A percentile compares a stretch with the other conserved stretches of the same genome.
phyloP scores from a whole-genome alignment of 2,797 vertebrate genomes.

The Kryptolebias ocellatus region DNA sequence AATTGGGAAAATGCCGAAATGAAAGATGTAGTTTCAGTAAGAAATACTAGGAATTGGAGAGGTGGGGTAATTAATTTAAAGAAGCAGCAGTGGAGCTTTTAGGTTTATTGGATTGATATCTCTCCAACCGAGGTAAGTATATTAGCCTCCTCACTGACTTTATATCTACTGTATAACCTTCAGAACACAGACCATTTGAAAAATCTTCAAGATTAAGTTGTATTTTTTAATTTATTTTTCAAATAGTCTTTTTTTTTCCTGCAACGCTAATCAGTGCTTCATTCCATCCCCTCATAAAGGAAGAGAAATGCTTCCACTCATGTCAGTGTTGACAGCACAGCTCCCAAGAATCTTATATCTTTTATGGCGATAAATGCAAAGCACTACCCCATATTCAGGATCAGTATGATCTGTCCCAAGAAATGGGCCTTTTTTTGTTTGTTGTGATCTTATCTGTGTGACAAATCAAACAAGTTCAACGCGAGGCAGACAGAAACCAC shows the following conservation, averaged over 20 bases:
- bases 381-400: neutral
- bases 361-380: neutral
- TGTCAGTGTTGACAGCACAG: neutral
- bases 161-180: neutral
- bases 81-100: neutral
- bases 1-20: neutral
- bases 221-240: neutral
- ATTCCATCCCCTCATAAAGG: neutral
- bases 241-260: neutral
- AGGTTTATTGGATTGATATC: neutral
- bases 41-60: neutral
- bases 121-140: neutral
- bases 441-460: constrained; percentile 9
- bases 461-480: constrained; percentile 5
- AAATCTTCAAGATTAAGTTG: neutral
- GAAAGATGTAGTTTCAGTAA: neutral
- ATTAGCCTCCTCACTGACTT: neutral
- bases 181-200: neutral
- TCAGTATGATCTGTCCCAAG: constrained; percentile 1
- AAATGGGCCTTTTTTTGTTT: neutral
- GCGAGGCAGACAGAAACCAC: neutral
- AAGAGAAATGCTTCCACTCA: constrained; percentile 3
- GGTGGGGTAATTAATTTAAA: neutral
- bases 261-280: neutral
- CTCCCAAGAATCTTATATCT: constrained; percentile 2